These are phyloP conservation scores for Indicator maculatus DNA, from an alignment of 2,113 vertebrate genomes.

Conservation along the genomic window DNA sequence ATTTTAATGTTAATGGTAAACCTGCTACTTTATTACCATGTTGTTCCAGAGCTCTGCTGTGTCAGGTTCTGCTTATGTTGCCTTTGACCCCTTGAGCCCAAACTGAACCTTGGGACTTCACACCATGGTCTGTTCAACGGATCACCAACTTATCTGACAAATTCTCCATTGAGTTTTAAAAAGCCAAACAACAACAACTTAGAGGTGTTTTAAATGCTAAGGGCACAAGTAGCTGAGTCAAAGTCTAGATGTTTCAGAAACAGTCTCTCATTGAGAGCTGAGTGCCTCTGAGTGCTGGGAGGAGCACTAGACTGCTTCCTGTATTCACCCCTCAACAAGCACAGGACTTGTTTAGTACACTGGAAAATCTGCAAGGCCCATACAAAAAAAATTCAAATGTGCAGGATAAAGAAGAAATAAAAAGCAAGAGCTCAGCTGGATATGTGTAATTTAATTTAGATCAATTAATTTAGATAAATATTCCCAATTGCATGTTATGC, in stretches of 20 bases:
- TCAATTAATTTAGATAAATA: background rate
- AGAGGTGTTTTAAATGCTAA: background rate
- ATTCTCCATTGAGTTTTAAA: background rate
- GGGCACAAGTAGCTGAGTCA: background rate
- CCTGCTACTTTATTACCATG: background rate
- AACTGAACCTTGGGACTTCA: background rate
- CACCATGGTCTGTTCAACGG: rapidly evolving
- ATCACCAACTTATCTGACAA: background rate
- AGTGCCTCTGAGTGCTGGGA: background rate
- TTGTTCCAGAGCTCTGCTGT: background rate
- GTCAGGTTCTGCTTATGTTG: too few relatives aligned
- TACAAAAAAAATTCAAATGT: background rate
- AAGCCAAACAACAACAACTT: background rate
- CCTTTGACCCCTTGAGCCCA: background rate
- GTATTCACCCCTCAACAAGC: background rate
- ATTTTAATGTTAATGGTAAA: background rate
- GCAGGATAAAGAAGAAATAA: background rate
- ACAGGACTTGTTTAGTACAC: background rate
- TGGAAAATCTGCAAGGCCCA: background rate
- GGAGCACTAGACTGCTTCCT: background rate
- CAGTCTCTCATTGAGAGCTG: background rate
- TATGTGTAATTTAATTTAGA: background rate
- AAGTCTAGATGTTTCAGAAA: background rate
- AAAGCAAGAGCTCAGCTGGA: background rate
- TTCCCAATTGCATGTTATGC: background rate